Evolutionary conservation across 2,797 vertebrate species (phyloP), one percentile per base, ranked within the genome.

Genomic region (Mormyrops boulengeri): DNA sequence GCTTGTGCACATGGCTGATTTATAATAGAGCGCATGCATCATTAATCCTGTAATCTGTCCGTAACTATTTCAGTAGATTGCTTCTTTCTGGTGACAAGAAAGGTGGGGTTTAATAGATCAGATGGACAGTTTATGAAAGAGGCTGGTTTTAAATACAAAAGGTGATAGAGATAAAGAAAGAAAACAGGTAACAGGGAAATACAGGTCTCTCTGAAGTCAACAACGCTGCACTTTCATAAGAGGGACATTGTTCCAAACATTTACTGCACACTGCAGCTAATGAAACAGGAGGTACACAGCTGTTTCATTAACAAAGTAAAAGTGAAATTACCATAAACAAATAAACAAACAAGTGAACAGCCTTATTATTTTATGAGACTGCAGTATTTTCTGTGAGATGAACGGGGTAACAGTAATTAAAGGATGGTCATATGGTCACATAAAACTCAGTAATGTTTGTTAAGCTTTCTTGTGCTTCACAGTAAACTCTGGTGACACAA

Each of bases 1-100:
- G 41, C 49, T 52, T 86, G 26, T 52, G 26, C 86, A 57, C 86
- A 41, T 55, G 86, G 53, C 86, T 87, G 86, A 87, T 87, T 87
- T 57, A 57, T 38, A 87, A 87, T 38, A 57, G 17, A 60, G 53
- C 19, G 19, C 22, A 57, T 57, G 52, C 14, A n/a, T 44, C 86
- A 87, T 87, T 60, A 60, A 55, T 87, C 34, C 30, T 87, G 49
- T 44, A n/a, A 3, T 14, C 19, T n/a, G 53, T 38, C 85, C 4
- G 8, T 57, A 87, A 30, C 85, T 41, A 60, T 57, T 87, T 86
- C 53, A 52, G 50, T 5, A 86, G 53, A 86, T 86, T 38, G 14
- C 85, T 34, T 52, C 85, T 57, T 53, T 57, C 30, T 52, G 34
- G 19, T 19, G 34, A 87, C 86, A 57, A 44, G 52, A 41, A 87